Conservation (phyloP, 2,888 invertebrate species). For the Lasioglossum marginatum region DNA sequence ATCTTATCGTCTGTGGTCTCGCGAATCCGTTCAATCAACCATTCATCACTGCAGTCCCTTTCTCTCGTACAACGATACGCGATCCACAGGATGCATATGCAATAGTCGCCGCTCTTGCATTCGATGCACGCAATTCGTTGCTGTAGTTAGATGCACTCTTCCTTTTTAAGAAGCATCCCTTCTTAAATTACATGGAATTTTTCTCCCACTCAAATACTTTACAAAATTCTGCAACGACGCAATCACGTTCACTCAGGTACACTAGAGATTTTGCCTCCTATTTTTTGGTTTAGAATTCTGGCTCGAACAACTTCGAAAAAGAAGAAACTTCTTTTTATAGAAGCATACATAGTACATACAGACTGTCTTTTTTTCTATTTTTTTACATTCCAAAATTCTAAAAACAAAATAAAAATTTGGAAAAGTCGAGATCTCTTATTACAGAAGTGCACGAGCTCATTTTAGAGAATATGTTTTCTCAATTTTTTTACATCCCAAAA, state of each 20-base stretch:
- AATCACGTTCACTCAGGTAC: neutral
- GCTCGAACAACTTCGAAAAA: neutral
- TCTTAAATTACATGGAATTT: neutral
- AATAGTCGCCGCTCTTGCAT: neutral
- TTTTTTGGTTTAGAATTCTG: neutral
- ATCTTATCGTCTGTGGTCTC: neutral
- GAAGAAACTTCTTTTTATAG: neutral
- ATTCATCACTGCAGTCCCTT: neutral
- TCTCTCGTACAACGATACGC: neutral
- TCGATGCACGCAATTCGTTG: neutral
- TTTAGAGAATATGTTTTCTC: neutral
- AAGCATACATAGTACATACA: neutral
- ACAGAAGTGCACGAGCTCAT: too few species aligned
- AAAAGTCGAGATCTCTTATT: too few species aligned
- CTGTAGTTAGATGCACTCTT: neutral
- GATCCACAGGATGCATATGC: slow-evolving; percentile 3
- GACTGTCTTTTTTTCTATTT: neutral
- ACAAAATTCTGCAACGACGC: neutral
- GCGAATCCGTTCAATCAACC: slow-evolving; percentile 32
- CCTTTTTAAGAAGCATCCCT: neutral
- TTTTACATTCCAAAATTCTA: neutral
- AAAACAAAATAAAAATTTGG: neutral
- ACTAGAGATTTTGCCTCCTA: neutral
- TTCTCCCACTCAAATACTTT: neutral
- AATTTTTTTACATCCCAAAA: neutral